Percentiles rank a stretch among this genome's conserved stretches.
Conservation (phyloP, 2,797 vertebrate species). For the Oreonectes daqikongensis region DNA sequence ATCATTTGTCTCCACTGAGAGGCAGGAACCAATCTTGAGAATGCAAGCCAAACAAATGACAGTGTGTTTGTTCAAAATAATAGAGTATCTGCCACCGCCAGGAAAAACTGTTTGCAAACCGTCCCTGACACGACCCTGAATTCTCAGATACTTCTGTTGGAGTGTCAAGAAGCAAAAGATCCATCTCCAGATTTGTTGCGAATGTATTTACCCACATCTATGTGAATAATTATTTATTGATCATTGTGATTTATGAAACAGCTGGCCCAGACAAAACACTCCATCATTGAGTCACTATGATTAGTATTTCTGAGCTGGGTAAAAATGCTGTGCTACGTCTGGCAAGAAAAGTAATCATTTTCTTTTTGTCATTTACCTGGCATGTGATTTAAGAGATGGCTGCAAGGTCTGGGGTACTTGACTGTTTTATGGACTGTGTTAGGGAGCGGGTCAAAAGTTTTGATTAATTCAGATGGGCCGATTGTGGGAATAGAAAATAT, state of each 20-base stretch:
- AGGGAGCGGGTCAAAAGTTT: constrained; percentile 18
- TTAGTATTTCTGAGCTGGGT: constrained; percentile 48
- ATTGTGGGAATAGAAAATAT: neutral
- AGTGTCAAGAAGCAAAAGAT: constrained; percentile 16
- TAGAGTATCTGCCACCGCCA: neutral
- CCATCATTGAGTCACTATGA: constrained; percentile 40
- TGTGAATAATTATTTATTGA: constrained; percentile 38
- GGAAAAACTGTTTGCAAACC: neutral
- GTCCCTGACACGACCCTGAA: neutral
- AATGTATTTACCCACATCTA: constrained; percentile 13
- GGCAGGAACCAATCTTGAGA: constrained; percentile 61
- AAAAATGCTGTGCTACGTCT: constrained; percentile 50
- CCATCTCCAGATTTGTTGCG: neutral
- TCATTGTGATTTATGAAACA: constrained; percentile 43
- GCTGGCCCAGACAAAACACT: constrained; percentile 31
- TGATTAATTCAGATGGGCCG: neutral
- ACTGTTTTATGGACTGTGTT: neutral
- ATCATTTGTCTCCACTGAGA: constrained; percentile 59
- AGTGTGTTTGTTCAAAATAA: constrained; percentile 24
- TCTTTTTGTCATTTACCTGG: constrained; percentile 35
- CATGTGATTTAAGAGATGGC: constrained; percentile 30
- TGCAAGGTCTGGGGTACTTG: neutral
- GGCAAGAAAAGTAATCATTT: constrained; percentile 42
- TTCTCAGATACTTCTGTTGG: neutral
- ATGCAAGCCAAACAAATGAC: constrained; percentile 27